These are phyloP conservation scores for Nomada flava DNA, from an alignment of 2,888 invertebrate genomes.

Conservation along the genomic window DNA sequence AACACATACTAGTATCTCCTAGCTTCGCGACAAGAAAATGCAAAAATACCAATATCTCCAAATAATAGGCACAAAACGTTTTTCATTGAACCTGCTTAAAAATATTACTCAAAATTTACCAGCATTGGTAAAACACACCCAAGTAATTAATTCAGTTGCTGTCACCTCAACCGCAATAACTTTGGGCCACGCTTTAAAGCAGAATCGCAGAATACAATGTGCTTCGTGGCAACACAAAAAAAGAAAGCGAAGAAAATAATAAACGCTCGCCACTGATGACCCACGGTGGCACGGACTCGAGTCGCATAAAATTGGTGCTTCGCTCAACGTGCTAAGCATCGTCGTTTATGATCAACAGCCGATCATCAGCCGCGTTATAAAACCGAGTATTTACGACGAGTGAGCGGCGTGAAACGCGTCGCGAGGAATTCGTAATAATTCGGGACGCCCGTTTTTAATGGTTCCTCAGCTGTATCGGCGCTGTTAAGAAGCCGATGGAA, in stretches of 20 bases:
- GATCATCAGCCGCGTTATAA: conserved; percentile 37
- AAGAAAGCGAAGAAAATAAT: background rate
- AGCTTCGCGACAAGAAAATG: too few species aligned
- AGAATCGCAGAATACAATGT: background rate
- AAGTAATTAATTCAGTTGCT: too few species aligned
- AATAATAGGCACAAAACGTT: too few species aligned
- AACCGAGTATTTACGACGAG: conserved; percentile 45
- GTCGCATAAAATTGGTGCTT: background rate
- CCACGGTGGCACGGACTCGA: too few species aligned
- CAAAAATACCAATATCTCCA: too few species aligned
- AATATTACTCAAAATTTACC: too few species aligned
- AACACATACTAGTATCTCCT: too few species aligned
- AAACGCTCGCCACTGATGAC: too few species aligned
- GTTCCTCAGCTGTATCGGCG: conserved; percentile 23
- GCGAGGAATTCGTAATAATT: conserved; percentile 53
- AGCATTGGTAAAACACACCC: too few species aligned
- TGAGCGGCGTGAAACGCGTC: conserved; percentile 30
- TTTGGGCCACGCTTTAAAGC: too few species aligned
- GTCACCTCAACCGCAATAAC: too few species aligned
- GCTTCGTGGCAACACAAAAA: background rate
- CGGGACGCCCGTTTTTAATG: conserved; percentile 44
- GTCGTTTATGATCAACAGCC: conserved; percentile 48
- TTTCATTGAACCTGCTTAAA: too few species aligned
- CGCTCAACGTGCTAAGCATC: conserved; percentile 37
- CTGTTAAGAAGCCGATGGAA: conserved; percentile 55